These are phyloP conservation scores for Agrotis segetum DNA, from an alignment of 2,888 invertebrate genomes.

Conservation along the genomic window DNA sequence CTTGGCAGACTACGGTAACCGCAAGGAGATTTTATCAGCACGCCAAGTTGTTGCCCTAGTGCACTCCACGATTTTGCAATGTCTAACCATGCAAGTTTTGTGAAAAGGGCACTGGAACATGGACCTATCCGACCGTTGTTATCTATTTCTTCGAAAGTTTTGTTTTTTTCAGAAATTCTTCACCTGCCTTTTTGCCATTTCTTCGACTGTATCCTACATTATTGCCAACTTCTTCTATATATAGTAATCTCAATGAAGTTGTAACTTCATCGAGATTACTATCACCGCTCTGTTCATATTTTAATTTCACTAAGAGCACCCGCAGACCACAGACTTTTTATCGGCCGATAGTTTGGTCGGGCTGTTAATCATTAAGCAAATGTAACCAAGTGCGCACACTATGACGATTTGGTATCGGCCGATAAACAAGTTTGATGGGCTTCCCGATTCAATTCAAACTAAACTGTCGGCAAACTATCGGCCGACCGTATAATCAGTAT, in stretches of 20 bases:
- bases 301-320: too few relatives aligned
- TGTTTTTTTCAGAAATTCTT: background rate
- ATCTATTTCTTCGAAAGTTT: background rate
- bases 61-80: conserved; percentile 38
- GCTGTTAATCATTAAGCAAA: too few relatives aligned
- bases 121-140: background rate
- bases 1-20: conserved; percentile 34
- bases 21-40: conserved; percentile 44
- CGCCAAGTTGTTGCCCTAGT: conserved; percentile 28
- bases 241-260: too few relatives aligned
- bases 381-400: too few relatives aligned
- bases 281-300: background rate
- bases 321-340: too few relatives aligned
- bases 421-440: too few relatives aligned
- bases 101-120: conserved; percentile 7
- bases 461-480: too few relatives aligned
- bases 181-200: too few relatives aligned
- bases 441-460: too few relatives aligned
- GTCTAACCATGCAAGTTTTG: background rate
- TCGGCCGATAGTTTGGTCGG: too few relatives aligned
- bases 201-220: background rate
- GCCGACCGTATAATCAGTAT: too few relatives aligned
- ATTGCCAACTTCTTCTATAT: background rate
- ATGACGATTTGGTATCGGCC: too few relatives aligned
- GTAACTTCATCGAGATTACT: background rate